A percentile compares a stretch with the other conserved stretches of the same genome.
Conservation (phyloP, 2,888 invertebrate genomes). For the Pyrochroa serraticornis region DNA sequence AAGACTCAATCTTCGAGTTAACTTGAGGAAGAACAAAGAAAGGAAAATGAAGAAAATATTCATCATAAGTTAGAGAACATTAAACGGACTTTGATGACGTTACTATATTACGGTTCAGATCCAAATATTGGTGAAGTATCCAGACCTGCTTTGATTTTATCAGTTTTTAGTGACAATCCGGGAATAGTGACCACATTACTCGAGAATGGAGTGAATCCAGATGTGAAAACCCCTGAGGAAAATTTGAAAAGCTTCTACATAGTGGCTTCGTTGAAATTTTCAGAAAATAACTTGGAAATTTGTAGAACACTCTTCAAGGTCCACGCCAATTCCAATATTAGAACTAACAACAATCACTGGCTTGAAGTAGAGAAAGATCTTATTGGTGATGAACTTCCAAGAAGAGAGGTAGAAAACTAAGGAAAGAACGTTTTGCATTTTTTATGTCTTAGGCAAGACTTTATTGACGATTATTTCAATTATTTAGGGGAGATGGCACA, state of each 20-base stretch:
- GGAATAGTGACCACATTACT: constrained; percentile 44
- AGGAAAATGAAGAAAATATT: constrained; percentile 10
- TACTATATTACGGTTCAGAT: constrained; percentile 50
- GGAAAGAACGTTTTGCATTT: constrained; percentile 55
- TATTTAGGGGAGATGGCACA: constrained; percentile 39
- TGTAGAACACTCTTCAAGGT: constrained; percentile 40
- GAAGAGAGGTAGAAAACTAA: constrained; percentile 30
- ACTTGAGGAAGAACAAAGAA: neutral
- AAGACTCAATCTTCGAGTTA: constrained; percentile 10
- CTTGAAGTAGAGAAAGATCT: constrained; percentile 37
- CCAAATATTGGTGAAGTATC: constrained; percentile 51
- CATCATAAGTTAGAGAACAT: constrained; percentile 30
- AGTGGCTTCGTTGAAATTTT: constrained; percentile 41
- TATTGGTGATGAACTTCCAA: constrained; percentile 31
- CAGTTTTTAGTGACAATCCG: constrained; percentile 47
- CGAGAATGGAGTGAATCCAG: constrained; percentile 42
- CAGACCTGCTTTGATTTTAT: constrained; percentile 47
- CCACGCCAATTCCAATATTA: constrained; percentile 47
- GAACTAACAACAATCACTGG: constrained; percentile 47
- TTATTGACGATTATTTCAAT: constrained; percentile 36
- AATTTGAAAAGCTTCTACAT: constrained; percentile 49
- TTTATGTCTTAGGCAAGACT: constrained; percentile 51
- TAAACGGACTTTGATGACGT: constrained; percentile 41
- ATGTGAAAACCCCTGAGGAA: constrained; percentile 39
- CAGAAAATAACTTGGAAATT: constrained; percentile 38